Evolutionary conservation across 2,888 invertebrate species (phyloP).

Genomic region (Pristionchus maxplancki): DNA sequence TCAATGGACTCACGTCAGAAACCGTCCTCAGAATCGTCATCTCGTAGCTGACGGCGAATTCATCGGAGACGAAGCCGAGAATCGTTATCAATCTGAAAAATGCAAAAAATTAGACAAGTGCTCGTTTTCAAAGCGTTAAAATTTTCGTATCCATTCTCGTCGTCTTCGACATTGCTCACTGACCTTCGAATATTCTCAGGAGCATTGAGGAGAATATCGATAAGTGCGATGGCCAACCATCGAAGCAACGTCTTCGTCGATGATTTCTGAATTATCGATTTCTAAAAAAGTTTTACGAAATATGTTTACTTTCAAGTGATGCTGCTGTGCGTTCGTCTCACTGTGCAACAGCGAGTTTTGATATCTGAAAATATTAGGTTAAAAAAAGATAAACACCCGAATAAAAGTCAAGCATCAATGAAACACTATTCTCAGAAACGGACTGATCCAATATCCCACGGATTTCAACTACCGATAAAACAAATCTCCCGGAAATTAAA

Average conservation of each 20-base stretch:
- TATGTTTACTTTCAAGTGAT: neutral
- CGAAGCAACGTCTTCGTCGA: slow-evolving; percentile 48
- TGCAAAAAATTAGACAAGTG: no score
- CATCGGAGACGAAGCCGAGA: slow-evolving; percentile 32
- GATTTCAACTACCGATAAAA: no score
- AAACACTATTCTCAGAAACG: neutral
- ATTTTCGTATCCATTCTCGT: no score
- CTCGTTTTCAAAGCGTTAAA: no score
- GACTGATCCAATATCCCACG: no score
- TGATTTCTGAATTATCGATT: slow-evolving; percentile 35
- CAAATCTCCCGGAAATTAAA: neutral
- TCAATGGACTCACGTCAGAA: slow-evolving; percentile 50
- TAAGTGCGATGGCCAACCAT: slow-evolving; percentile 52
- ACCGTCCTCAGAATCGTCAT: slow-evolving; percentile 47
- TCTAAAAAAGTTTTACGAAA: neutral
- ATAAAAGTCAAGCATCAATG: no score
- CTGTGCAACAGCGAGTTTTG: slow-evolving; percentile 12
- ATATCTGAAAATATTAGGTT: slow-evolving; percentile 20
- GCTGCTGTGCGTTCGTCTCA: neutral
- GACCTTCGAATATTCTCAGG: slow-evolving; percentile 51
- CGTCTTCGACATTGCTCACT: no score
- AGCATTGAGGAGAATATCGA: slow-evolving; percentile 52
- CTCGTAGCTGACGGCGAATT: slow-evolving; percentile 10
- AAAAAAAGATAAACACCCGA: no score
- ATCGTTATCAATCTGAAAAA: slow-evolving; percentile 43